Evolutionary conservation across 37 sponge, comb jelly and placozoan species (phyloP).

Genomic region (Axinella damicornis): DNA sequence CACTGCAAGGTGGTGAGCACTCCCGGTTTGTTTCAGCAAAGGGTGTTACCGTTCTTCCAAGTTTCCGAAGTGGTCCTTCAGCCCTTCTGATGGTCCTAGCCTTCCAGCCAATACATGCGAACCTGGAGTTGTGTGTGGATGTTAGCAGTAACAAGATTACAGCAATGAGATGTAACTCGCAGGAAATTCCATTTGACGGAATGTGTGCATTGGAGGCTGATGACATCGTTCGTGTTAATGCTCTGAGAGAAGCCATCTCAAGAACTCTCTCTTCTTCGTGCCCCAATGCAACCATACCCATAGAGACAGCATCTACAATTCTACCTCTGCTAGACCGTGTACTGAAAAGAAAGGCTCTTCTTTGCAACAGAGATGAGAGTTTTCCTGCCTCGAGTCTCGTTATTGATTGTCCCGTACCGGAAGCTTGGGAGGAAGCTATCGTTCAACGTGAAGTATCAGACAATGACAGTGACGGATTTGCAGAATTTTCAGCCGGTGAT

Average conservation of each 20-base stretch:
- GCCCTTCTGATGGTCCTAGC: conserved; percentile 47
- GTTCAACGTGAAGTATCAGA: not conserved
- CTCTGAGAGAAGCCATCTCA: conserved; percentile 58
- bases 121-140: conserved; percentile 15
- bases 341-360: not conserved
- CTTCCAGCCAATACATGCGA: conserved; percentile 45
- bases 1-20: conserved; percentile 34
- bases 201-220: not conserved
- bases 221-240: conserved; percentile 59
- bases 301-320: not conserved
- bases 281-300: not conserved
- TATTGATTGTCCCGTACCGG: not conserved
- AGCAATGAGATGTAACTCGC: conserved; percentile 25
- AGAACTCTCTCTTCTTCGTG: not conserved
- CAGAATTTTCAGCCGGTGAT: not conserved
- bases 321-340: conserved; percentile 14
- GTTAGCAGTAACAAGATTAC: not conserved
- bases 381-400: not conserved
- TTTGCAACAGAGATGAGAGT: not conserved
- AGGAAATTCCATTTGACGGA: not conserved
- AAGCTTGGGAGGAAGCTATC: not conserved
- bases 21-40: not conserved
- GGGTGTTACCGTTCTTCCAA: conserved; percentile 64
- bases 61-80: not conserved
- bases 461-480: no score